phyloP scores from a whole-genome alignment of 2,888 invertebrate species.

The Oxyteleia sp. region DNA sequence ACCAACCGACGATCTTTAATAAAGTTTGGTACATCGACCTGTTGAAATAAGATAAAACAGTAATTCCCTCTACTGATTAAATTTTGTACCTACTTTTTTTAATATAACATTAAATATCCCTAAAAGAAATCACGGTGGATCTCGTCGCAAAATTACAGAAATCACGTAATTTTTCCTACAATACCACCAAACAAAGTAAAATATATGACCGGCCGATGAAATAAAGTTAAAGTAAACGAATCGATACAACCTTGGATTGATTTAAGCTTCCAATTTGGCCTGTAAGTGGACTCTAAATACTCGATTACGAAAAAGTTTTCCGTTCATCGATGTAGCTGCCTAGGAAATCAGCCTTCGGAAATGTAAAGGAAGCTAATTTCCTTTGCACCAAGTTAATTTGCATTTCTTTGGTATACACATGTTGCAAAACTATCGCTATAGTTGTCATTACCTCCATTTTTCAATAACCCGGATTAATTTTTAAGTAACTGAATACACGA shows the following conservation, averaged over 20 bases:
- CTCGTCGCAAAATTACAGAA: background rate
- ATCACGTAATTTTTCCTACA: too few relatives aligned
- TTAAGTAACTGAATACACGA: background rate
- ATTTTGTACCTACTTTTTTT: too few relatives aligned
- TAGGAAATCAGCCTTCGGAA: slow-evolving; percentile 31
- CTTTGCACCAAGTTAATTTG: slow-evolving; percentile 15
- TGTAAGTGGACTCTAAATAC: slow-evolving; percentile 25
- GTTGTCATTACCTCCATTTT: background rate
- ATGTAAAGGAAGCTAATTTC: slow-evolving; percentile 23
- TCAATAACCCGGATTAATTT: background rate
- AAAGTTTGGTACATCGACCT: slow-evolving; percentile 25
- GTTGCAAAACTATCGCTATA: background rate
- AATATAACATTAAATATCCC: too few relatives aligned
- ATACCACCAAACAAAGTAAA: too few relatives aligned
- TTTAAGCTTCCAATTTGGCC: slow-evolving; percentile 23
- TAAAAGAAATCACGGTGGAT: too few relatives aligned
- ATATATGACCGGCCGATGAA: background rate
- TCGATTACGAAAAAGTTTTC: slow-evolving; percentile 18
- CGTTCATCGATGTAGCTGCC: background rate
- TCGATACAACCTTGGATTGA: slow-evolving; percentile 12
- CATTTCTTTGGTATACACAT: background rate
- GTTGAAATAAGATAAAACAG: slow-evolving; percentile 29
- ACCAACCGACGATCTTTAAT: slow-evolving; percentile 28
- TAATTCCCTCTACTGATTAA: slow-evolving; percentile 20
- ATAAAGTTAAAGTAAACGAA: background rate